Evolutionary conservation across 2,797 vertebrate species (phyloP), one percentile per base, ranked within the genome.

Genomic region (Serranus cabrilla): DNA sequence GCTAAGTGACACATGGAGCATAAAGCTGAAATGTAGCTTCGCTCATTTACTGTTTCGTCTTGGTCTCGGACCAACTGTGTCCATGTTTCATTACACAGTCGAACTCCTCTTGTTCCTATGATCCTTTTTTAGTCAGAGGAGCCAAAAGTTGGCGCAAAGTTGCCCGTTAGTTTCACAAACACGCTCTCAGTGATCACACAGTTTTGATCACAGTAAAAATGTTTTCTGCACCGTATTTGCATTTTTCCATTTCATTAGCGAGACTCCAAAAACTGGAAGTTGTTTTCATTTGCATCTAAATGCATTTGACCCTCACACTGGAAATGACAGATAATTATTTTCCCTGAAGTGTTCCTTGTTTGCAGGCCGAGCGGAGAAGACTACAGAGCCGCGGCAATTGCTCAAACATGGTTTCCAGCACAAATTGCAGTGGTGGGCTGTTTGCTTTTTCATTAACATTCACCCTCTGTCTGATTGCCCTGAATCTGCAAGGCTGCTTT

Each of bases 391-490:
- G 17, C 55, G n/a, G 75, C 64, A 66, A 87, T 88, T 83, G 77
- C 84, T 88, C 76, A 90, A 90, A 87, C 89, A 78, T 85, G 79
- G 81, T 88, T 90, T 83, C 83, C 86, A 85, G 91, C 72, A 23
- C 80, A 88, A 87, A 89, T 87, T 90, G 81, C 83, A 85, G 83
- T 40, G 49, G 46, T 64, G 76, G 78, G 80, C 67, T 91, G 87
- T 90, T 92, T 92, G 87, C 84, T 87, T 91, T 91, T 91, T 91
- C 85, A 88, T 91, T 92, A 90, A 78, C 81, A 84, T 87, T 92
- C 86, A 89, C 51, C 80, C 80, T 83, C 72, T 60, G 60, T 84
- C 78, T 89, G 77, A 89, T 87, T 83, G 72, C 79, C 75, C 76
- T 52, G 73, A 81, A 88, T 88, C 73, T 89, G 57, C 76, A 51